Base-by-base conservation (phyloP, 2,888 invertebrate species). In the Mythimna albipuncta region DNA sequence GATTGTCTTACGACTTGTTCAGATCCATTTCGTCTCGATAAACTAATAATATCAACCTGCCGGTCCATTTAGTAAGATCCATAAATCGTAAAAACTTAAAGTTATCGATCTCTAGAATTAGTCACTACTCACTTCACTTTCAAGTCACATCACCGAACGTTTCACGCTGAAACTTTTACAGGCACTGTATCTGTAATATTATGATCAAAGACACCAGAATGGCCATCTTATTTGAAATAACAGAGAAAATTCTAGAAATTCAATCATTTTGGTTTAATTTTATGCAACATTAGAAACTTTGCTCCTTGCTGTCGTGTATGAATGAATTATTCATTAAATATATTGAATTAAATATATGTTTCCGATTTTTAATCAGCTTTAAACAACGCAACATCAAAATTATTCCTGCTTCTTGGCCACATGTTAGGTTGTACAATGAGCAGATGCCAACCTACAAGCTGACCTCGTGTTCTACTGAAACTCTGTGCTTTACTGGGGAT, bases 261-360 rank as follows among this genome's bases (percentile, higher is more conserved):
- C 1, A 38, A 11, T 4, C 10, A 5, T 5, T n/a, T 59, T 21
- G 1, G 7, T 38, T n/a, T 13, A 44, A 66, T 66, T 66, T n/a
- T 59, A 59, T 61, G 16, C n/a, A 61, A 61, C n/a, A 44, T 47
- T 44, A 4, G n/a, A 67, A 61, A 44, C 32, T 26, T 35, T 11
- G n/a, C 38, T 10, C 21, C 13, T 41, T 58, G 9, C 32, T 59
- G 13, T 44, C 10, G 3, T 35, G n/a, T 32, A 58, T n/a, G 10
- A 41, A 57, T 65, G 11, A 65, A 58, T 66, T 44, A 44, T 59
- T 66, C 32, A 44, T n/a, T 6, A 41, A 61, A 41, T n/a, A n/a
- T 59, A 44, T n/a, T 44, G 9, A 61, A 61, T 11, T 16, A 66
- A 59, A 32, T 61, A 13, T 4, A 58, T 47, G n/a, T 32, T 16